A percentile compares a stretch with the other conserved stretches of the same genome.
These are phyloP conservation scores for Anastatus disparis DNA, from an alignment of 1,140 invertebrate species.

Conservation along the genomic window DNA sequence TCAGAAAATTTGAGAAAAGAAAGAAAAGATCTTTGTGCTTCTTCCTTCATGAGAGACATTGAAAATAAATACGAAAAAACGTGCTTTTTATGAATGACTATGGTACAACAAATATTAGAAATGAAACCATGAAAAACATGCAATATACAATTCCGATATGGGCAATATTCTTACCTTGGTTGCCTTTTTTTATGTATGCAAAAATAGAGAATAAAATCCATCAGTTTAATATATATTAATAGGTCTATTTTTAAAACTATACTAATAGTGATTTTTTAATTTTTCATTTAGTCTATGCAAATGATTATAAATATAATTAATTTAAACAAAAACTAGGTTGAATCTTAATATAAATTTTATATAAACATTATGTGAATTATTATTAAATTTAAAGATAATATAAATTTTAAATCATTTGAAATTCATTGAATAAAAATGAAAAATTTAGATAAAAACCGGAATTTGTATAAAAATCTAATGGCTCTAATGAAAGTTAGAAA, in stretches of 20 bases:
- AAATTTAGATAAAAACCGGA: too few relatives aligned
- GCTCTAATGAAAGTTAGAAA: constrained; percentile 44
- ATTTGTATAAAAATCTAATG: too few relatives aligned
- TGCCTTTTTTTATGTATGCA: constrained; percentile 49
- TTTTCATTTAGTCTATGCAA: too few relatives aligned
- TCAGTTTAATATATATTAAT: constrained; percentile 28
- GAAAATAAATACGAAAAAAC: background rate
- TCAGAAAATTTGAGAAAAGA: background rate
- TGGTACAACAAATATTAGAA: background rate
- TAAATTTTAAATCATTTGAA: too few relatives aligned
- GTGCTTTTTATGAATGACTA: constrained; percentile 1
- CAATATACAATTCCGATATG: background rate
- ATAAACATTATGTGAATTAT: too few relatives aligned
- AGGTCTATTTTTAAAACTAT: too few relatives aligned
- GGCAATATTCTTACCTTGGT: constrained; percentile 51
- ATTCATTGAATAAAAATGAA: too few relatives aligned
- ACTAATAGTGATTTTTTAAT: too few relatives aligned
- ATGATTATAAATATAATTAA: background rate
- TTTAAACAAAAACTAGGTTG: too few relatives aligned
- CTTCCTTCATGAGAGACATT: constrained; percentile 10
- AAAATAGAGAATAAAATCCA: constrained; percentile 36
- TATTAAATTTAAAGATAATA: too few relatives aligned
- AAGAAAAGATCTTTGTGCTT: constrained; percentile 21
- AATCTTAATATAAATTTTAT: too few relatives aligned
- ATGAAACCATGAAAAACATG: background rate